Evolutionary conservation across 2,113 vertebrate genomes (phyloP).

Genomic region (Lucifuga dentata): DNA sequence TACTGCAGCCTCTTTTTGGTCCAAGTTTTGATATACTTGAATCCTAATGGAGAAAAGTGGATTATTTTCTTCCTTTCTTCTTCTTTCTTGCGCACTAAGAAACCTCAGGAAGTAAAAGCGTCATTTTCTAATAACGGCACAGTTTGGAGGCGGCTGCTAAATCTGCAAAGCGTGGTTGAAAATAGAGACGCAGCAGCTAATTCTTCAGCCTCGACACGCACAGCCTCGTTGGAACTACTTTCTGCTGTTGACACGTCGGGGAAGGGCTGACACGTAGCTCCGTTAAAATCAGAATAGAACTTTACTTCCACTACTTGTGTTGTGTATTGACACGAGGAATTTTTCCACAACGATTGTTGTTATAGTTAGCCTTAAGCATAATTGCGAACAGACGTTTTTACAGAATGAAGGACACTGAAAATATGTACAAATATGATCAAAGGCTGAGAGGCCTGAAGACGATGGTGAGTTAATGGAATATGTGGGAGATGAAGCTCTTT

Average conservation of each 20-base stretch:
- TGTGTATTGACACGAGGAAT: not conserved
- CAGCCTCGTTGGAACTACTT: slow-evolving; percentile 9
- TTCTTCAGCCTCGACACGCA: slow-evolving; percentile 29
- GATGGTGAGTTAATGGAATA: slow-evolving; percentile 25
- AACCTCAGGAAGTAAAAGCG: slow-evolving; percentile 37
- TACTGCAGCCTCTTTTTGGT: too few species aligned
- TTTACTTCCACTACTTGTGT: not conserved
- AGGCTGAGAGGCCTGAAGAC: slow-evolving; percentile 1
- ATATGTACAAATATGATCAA: slow-evolving; percentile 31
- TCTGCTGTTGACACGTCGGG: not conserved
- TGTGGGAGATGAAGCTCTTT: slow-evolving; percentile 34
- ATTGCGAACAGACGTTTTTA: not conserved
- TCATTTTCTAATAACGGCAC: slow-evolving; percentile 21
- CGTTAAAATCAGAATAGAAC: not conserved
- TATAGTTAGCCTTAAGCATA: not conserved
- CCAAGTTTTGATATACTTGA: not conserved
- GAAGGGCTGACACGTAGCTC: too few species aligned
- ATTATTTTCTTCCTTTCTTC: not conserved
- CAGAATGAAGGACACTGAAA: not conserved
- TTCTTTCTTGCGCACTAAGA: not conserved
- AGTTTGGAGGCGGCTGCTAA: slow-evolving; percentile 58
- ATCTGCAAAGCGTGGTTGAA: slow-evolving; percentile 54
- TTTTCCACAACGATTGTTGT: not conserved
- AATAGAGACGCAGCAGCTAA: slow-evolving; percentile 59
- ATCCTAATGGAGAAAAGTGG: slow-evolving; percentile 8